Conservation (phyloP, 2,797 vertebrate genomes). For the Champsocephalus esox region DNA sequence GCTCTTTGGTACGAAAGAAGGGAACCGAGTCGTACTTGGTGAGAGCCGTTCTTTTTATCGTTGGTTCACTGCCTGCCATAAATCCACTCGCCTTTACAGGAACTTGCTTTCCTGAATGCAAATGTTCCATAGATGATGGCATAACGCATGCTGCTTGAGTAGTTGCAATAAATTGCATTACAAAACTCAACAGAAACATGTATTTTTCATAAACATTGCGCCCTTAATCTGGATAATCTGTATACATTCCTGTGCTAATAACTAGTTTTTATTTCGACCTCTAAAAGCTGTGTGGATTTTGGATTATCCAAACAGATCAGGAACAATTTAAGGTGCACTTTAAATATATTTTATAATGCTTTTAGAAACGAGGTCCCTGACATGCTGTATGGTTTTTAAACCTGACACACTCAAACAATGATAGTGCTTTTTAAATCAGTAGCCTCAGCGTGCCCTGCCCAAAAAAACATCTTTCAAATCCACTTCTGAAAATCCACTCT, state of each 20-base stretch:
- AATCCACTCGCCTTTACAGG: too few species aligned
- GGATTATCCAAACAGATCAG: background rate
- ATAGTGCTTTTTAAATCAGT: background rate
- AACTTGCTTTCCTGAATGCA: too few species aligned
- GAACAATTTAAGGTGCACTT: too few species aligned
- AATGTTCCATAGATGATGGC: too few species aligned
- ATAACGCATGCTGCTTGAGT: too few species aligned
- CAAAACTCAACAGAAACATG: background rate
- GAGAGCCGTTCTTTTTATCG: too few species aligned
- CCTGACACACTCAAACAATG: background rate
- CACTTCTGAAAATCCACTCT: conserved; percentile 18
- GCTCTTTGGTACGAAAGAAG: too few species aligned
- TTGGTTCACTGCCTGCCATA: too few species aligned
- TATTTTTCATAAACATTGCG: background rate
- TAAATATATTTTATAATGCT: background rate
- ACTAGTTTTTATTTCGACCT: background rate
- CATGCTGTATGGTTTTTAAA: background rate
- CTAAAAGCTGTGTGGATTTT: background rate
- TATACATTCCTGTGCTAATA: background rate
- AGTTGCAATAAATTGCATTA: background rate
- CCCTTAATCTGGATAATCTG: background rate
- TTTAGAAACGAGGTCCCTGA: background rate
- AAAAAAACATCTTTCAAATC: conserved; percentile 9
- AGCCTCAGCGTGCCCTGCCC: background rate
- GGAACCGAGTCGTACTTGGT: too few species aligned